Conservation (phyloP, 1,140 invertebrate species). For the Araneus ventricosus region DNA sequence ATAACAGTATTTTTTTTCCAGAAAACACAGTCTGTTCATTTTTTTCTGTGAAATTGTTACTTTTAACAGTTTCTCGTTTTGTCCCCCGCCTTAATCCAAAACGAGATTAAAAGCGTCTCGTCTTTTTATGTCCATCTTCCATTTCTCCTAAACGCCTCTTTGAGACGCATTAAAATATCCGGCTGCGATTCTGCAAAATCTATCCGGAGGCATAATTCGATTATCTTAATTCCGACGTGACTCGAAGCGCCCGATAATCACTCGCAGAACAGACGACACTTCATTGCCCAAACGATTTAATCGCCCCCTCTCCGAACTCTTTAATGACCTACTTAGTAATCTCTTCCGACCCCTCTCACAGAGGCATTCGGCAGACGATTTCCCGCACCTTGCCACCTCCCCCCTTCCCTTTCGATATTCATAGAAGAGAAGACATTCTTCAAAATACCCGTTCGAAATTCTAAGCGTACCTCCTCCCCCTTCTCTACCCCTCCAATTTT, state of each 20-base stretch:
- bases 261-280: neutral
- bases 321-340: neutral
- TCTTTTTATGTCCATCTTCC: too few relatives aligned
- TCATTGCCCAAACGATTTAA: slow-evolving; percentile 15
- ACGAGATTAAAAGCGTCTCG: too few relatives aligned
- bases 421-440: neutral
- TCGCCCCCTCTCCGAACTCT: neutral
- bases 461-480: too few relatives aligned
- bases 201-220: neutral
- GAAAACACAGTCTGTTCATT: too few relatives aligned
- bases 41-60: too few relatives aligned
- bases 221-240: slow-evolving; percentile 7
- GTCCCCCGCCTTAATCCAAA: too few relatives aligned
- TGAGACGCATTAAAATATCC: too few relatives aligned
- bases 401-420: neutral
- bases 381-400: neutral
- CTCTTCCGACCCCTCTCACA: neutral
- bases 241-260: too few relatives aligned
- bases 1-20: too few relatives aligned
- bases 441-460: neutral
- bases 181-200: too few relatives aligned
- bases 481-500: neutral
- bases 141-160: too few relatives aligned
- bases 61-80: too few relatives aligned
- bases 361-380: neutral